A percentile compares a stretch with the other conserved stretches of the same genome.
These are phyloP conservation scores for Poeciliopsis retropinna DNA, from an alignment of 2,113 vertebrate genomes.

Conservation along the genomic window DNA sequence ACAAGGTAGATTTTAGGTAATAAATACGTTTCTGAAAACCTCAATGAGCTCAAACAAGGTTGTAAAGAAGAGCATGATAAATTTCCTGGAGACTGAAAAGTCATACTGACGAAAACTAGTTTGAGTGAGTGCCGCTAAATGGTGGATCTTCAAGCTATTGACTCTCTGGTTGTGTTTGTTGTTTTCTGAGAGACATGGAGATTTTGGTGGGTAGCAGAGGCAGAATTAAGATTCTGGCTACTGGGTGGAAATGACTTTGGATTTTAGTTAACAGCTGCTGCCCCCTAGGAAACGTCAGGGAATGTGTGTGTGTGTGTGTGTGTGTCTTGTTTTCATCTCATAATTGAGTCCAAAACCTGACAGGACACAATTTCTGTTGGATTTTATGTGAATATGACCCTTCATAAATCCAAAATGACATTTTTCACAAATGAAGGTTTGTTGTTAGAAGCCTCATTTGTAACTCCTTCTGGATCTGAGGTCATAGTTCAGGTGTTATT, in stretches of 20 bases:
- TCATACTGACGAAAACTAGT: not conserved
- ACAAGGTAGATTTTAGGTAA: no score
- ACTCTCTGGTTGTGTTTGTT: not conserved
- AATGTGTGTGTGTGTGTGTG: not conserved
- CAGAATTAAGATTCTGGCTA: constrained; percentile 26
- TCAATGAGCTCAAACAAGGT: not conserved
- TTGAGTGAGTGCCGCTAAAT: not conserved
- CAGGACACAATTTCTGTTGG: not conserved
- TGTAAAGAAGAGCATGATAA: no score
- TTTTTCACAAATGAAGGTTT: no score
- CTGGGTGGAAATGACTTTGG: constrained; percentile 44
- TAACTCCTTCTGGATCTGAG: no score
- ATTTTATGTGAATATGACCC: not conserved
- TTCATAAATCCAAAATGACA: no score
- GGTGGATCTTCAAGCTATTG: not conserved
- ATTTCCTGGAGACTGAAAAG: no score
- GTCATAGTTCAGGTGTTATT: no score
- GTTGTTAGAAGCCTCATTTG: no score
- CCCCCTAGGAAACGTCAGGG: constrained; percentile 25
- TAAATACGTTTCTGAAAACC: not conserved
- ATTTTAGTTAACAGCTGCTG: constrained; percentile 57
- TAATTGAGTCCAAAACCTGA: not conserved
- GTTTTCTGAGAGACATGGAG: not conserved
- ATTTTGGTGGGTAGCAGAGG: constrained; percentile 13
- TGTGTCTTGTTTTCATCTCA: not conserved